Base-by-base conservation (phyloP, 2,888 invertebrate species). In the Hydrotaea cyrtoneurina region DNA sequence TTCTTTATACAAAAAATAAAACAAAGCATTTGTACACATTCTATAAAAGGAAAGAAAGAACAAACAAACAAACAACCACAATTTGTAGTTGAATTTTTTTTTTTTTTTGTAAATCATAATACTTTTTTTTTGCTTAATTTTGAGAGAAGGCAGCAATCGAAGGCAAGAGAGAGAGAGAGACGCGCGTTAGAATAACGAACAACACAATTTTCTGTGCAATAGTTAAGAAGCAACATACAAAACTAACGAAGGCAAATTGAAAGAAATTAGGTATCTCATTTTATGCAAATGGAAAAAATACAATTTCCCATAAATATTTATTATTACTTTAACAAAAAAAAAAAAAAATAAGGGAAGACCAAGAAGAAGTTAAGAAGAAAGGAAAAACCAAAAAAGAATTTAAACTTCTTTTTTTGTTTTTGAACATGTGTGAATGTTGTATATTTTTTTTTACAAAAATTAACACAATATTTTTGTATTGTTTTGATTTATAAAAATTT, bases 201-300 rank as follows among this genome's bases (percentile, higher is more conserved):
- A 76, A 83, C 72, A 81, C 80, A 86, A 86, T 84, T 81, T 86
- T 87, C 86, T 87, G 87, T 87, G 87, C 87, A 87, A 87, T 87
- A 87, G 87, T 86, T 86, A 82, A 78, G 64, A 69, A 79, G 31
- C 55, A 59, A 55, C n/a, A 69, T 59, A 53, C 19, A 74, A 79
- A 80, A 73, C 69, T 59, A 64, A 62, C 53, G 39, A 71, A 36
- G 78, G 71, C 71, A 78, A 69, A 66, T 71, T 81, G 57, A 36
- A 46, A 64, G 77, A 82, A 74, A 83, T 81, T 78, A 78, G 75
- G 81, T 83, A 81, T 80, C 79, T 77, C 81, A 78, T 84, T 82
- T 71, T 75, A 83, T 78, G 86, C 43, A 80, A 86, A 82, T 78
- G 78, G 59, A 62, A 76, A 69, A 62, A 19, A 31, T 78, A 62